These are phyloP conservation scores for Linepithema humile DNA, from an alignment of 1,140 invertebrate genomes.

Conservation along the genomic window DNA sequence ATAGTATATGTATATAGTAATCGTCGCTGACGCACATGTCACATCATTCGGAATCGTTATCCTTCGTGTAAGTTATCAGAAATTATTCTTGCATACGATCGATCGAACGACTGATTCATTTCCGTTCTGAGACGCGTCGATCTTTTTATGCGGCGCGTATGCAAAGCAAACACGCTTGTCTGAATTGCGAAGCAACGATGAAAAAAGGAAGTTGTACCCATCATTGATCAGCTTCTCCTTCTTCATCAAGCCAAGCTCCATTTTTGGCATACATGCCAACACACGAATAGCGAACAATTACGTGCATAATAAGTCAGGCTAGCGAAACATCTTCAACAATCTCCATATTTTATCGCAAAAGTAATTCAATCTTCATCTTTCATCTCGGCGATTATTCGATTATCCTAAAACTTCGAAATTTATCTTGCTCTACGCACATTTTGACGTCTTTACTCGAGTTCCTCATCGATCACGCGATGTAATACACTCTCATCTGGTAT, in stretches of 20 bases:
- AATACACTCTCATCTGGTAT: neutral
- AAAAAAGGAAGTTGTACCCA: slow-evolving; percentile 24
- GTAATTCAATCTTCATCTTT: neutral
- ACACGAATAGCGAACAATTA: slow-evolving; percentile 27
- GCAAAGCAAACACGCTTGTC: neutral
- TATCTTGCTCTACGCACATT: neutral
- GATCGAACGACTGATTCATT: slow-evolving; percentile 8
- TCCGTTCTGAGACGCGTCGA: slow-evolving; percentile 13
- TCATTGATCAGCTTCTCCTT: slow-evolving; percentile 14
- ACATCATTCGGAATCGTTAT: slow-evolving; percentile 6
- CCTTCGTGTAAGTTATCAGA: neutral
- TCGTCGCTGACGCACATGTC: neutral
- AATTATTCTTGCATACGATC: slow-evolving; percentile 14
- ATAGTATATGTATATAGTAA: slow-evolving; percentile 3
- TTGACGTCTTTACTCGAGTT: neutral
- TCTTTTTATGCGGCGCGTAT: slow-evolving; percentile 27
- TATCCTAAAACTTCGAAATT: slow-evolving; percentile 12
- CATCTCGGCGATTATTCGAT: neutral
- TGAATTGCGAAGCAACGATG: neutral
- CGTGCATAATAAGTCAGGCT: neutral
- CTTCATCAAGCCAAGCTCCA: slow-evolving; percentile 26
- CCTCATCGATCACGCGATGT: neutral
- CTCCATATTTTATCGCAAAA: neutral
- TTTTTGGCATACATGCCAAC: slow-evolving; percentile 2
- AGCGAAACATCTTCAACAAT: neutral